phyloP scores from a whole-genome alignment of 2,888 invertebrate genomes.

The Sinelater perroti region DNA sequence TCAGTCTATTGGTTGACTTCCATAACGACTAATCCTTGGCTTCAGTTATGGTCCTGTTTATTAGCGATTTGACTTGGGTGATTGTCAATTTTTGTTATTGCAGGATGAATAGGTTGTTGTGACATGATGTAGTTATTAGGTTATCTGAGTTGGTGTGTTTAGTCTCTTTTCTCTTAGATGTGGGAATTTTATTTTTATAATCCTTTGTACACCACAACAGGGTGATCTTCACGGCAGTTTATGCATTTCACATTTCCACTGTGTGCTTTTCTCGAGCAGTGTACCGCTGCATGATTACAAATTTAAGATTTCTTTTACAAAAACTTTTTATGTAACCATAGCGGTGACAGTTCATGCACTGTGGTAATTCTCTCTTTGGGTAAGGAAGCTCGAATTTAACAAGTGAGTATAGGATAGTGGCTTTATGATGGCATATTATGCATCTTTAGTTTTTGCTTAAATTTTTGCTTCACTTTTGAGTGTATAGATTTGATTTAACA shows the following conservation, averaged over 20 bases:
- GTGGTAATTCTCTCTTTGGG: slow-evolving; percentile 13
- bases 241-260: slow-evolving; percentile 13
- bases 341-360: slow-evolving; percentile 28
- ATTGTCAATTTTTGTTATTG: not conserved
- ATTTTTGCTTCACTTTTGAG: too few relatives aligned
- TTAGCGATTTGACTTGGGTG: not conserved
- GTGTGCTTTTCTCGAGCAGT: slow-evolving; percentile 10
- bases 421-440: too few relatives aligned
- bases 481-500: not conserved
- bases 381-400: not conserved
- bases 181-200: slow-evolving; percentile 9
- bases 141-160: not conserved
- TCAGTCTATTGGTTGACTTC: too few relatives aligned
- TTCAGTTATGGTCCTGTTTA: not conserved
- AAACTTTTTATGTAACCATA: slow-evolving; percentile 29
- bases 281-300: slow-evolving; percentile 25
- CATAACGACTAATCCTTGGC: too few relatives aligned
- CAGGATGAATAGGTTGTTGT: not conserved
- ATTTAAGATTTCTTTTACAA: slow-evolving; percentile 27
- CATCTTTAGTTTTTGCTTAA: not conserved
- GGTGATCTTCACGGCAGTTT: slow-evolving; percentile 11
- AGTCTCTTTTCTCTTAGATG: not conserved
- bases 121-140: not conserved
- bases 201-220: slow-evolving; percentile 18
- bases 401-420: not conserved